phyloP scores from a whole-genome alignment of 2,888 invertebrate genomes.

The Oscheius myriophilus region DNA sequence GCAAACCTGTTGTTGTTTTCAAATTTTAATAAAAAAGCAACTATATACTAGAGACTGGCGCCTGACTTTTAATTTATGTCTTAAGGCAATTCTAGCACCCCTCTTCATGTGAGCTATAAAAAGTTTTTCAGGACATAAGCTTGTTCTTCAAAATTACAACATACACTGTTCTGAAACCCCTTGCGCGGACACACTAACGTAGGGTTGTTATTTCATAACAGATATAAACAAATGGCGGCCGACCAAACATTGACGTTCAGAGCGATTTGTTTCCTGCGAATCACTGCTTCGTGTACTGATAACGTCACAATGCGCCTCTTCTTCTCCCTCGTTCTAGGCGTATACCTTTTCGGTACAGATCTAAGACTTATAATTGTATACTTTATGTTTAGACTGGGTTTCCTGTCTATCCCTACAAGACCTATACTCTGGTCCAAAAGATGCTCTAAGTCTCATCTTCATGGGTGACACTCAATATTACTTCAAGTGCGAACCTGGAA shows the following conservation, averaged over 20 bases:
- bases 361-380: background rate
- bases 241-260: background rate
- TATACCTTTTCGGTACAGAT: background rate
- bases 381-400: background rate
- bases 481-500: slow-evolving; percentile 61
- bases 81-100: too few species aligned
- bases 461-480: slow-evolving; percentile 66
- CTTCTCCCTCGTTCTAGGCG: background rate
- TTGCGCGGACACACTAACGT: background rate
- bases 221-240: slow-evolving; percentile 5
- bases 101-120: too few species aligned
- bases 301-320: background rate
- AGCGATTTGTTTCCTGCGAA: too few species aligned
- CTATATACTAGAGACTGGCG: too few species aligned
- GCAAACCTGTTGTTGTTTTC: too few species aligned
- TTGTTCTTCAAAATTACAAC: too few species aligned
- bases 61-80: too few species aligned
- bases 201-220: background rate
- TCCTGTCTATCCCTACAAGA: background rate
- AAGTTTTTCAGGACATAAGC: too few species aligned
- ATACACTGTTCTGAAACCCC: too few species aligned
- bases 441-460: slow-evolving; percentile 53
- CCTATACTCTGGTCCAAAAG: slow-evolving; percentile 14
- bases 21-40: too few species aligned
- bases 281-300: too few species aligned